phyloP scores from a whole-genome alignment of 2,113 vertebrate species.

The Formicarius rufipectus region DNA sequence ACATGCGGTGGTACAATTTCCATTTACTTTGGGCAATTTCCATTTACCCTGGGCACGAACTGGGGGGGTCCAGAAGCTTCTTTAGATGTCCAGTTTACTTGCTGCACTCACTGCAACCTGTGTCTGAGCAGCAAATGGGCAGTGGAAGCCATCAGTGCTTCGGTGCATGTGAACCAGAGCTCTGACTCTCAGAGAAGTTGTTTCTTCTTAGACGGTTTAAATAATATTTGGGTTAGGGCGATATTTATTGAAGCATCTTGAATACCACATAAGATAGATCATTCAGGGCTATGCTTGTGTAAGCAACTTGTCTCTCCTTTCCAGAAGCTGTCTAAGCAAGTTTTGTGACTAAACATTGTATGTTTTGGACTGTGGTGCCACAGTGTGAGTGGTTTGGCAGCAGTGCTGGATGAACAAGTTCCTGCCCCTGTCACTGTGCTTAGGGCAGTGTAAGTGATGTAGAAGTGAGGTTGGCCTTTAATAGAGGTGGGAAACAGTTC shows the following conservation, averaged over 20 bases:
- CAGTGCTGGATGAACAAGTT: background rate
- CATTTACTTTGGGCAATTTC: background rate
- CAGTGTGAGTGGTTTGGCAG: background rate
- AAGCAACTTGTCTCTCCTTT: constrained; percentile 27
- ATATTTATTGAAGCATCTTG: constrained; percentile 23
- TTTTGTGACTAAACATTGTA: background rate
- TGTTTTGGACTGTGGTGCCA: constrained; percentile 11
- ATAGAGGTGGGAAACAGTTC: background rate
- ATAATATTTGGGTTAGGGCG: constrained; percentile 17
- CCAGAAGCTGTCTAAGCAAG: constrained; percentile 59
- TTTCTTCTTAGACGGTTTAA: background rate
- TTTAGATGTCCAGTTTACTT: background rate
- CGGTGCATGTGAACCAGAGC: background rate
- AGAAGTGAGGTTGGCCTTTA: background rate
- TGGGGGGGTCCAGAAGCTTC: background rate
- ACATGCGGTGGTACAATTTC: fast-evolving
- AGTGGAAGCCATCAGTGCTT: background rate
- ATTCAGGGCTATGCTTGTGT: constrained; percentile 7
- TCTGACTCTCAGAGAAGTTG: background rate
- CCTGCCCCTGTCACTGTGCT: background rate
- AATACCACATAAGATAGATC: background rate
- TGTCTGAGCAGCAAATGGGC: background rate
- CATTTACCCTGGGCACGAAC: background rate
- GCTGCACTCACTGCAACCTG: background rate
- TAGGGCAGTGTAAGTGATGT: background rate